Conservation (phyloP, 2,797 vertebrate species). For the Chaetophractus vellerosus region DNA sequence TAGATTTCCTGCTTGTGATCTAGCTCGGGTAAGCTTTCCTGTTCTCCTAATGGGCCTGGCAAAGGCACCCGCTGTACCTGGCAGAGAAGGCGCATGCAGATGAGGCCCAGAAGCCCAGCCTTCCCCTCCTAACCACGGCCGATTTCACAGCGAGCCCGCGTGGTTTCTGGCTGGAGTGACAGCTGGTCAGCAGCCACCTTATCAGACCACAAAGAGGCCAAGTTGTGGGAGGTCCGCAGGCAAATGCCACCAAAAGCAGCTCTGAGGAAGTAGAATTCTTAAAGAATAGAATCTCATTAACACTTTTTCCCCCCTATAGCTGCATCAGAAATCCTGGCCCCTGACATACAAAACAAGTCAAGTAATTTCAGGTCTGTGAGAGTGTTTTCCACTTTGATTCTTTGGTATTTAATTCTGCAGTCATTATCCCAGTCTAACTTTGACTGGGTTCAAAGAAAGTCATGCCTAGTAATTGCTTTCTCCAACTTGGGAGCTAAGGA, state of each 20-base stretch:
- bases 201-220: slow-evolving; percentile 82
- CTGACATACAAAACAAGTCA: slow-evolving; percentile 30
- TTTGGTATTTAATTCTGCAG: slow-evolving; percentile 37
- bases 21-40: slow-evolving; percentile 74
- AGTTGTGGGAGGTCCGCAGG: slow-evolving; percentile 57
- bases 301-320: background rate
- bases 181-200: slow-evolving; percentile 86
- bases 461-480: slow-evolving; percentile 54
- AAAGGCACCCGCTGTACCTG: slow-evolving; percentile 64
- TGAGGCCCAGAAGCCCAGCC: slow-evolving; percentile 54
- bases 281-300: background rate
- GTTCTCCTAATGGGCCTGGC: slow-evolving; percentile 70
- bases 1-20: slow-evolving; percentile 54
- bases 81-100: slow-evolving; percentile 68
- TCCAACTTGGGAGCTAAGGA: background rate
- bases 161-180: slow-evolving; percentile 75
- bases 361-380: slow-evolving; percentile 26
- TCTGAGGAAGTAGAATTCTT: background rate
- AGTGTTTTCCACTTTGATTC: slow-evolving; percentile 66
- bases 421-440: slow-evolving; percentile 55
- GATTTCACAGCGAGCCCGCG: slow-evolving; percentile 63
- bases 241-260: slow-evolving; percentile 54
- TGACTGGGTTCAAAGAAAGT: slow-evolving; percentile 64
- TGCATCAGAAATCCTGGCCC: slow-evolving; percentile 36
- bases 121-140: slow-evolving; percentile 71